Evolutionary conservation across 2,797 vertebrate genomes (phyloP), one percentile per base, ranked within the genome.

Genomic region (Basileuterus tristriatus): DNA sequence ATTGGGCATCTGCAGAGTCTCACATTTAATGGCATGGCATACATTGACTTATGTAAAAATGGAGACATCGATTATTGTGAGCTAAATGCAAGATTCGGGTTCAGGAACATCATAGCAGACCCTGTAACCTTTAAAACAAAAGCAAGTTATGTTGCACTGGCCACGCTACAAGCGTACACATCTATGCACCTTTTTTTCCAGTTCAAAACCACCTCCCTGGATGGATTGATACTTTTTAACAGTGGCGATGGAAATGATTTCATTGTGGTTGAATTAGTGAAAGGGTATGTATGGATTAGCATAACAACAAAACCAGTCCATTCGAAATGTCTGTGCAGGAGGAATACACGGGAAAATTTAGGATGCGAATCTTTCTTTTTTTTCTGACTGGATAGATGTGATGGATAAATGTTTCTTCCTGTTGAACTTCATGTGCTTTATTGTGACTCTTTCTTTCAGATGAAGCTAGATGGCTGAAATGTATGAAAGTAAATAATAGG

Each of bases 181-280:
- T 99, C 99, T 98, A 99, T 99, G 99, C 99, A 99, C 98, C 99
- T 99, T 96, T 99, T 99, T 98, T 99, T 99, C 98, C 99, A 99
- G 98, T 99, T 99, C 98, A 99, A 99, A 98, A 99, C 99, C 64
- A 99, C 99, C 71, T 99, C 99, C 20, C 98, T 99, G 5, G 99
- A 99, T 64, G 99, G 99, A 78, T 98, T 99, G 94, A 99, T 99
- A 96, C 98, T 99, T 8, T 99, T 98, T 95, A 99, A 99, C 98
- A 99, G 99, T 50, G 99, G 99, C 8, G 99, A 99, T 96, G 99
- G 99, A 67, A 99, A 99, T 89, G 99, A 99, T 98, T 99, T 99
- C 97, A 99, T 99, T 60, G 99, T 99, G 96, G 99, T 99, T 96
- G 99, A 99, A 97, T 98, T 99, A 97, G 99, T 99, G 70, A 99